Conservation (phyloP, 2,113 vertebrate genomes). For the Petromus typicus region DNA sequence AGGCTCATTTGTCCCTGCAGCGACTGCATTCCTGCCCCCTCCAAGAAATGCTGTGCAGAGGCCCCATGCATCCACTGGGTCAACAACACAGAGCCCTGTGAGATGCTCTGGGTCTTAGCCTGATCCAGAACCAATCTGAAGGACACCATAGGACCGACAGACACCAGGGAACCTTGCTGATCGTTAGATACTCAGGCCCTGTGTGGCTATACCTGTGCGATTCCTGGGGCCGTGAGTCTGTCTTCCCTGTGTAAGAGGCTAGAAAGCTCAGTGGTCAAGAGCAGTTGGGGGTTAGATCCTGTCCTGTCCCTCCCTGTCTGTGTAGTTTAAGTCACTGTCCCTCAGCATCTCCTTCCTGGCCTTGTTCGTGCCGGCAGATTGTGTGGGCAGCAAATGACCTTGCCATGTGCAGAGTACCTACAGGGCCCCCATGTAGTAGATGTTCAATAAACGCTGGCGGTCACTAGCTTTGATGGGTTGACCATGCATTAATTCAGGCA, state of each 20-base stretch:
- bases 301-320: neutral
- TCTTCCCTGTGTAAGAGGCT: neutral
- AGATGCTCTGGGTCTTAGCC: neutral
- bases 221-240: neutral
- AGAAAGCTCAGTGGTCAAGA: neutral
- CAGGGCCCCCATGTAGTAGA: neutral
- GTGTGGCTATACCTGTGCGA: too few relatives aligned
- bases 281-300: neutral
- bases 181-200: neutral
- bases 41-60: neutral
- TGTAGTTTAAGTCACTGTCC: neutral
- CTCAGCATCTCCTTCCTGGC: neutral
- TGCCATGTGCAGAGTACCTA: neutral
- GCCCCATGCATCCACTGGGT: neutral
- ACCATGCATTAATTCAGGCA: neutral
- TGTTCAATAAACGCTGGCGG: neutral
- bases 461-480: neutral
- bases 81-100: fast-evolving
- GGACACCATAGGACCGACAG: neutral
- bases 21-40: neutral
- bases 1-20: neutral
- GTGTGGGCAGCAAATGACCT: neutral
- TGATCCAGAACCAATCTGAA: too few relatives aligned
- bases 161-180: neutral
- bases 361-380: neutral